phyloP scores from a whole-genome alignment of 2,113 vertebrate species.

The Plestiodon gilberti region DNA sequence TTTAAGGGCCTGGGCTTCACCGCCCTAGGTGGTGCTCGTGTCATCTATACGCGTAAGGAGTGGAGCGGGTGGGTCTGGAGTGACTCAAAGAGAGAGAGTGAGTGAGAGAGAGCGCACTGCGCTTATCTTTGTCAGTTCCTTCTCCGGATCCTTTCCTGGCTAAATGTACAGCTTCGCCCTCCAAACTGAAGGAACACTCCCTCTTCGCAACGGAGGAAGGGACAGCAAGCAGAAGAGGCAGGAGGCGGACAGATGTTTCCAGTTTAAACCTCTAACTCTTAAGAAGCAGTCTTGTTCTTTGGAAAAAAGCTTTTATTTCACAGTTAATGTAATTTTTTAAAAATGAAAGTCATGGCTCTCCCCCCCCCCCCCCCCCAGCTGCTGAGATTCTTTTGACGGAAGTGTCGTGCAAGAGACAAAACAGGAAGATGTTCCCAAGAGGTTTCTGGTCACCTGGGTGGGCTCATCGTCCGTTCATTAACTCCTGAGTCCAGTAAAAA shows the following conservation, averaged over 20 bases:
- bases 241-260: constrained; percentile 44
- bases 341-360: neutral
- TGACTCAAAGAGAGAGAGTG: neutral
- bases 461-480: neutral
- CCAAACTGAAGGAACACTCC: neutral
- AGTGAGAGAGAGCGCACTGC: neutral
- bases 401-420: neutral
- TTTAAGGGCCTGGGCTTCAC: neutral
- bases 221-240: constrained; percentile 18
- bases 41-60: neutral
- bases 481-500: neutral
- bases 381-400: fast-evolving
- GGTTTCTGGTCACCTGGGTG: neutral
- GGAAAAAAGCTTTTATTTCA: constrained; percentile 23
- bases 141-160: neutral
- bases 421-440: neutral
- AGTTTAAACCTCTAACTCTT: constrained; percentile 43
- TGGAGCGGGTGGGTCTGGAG: neutral
- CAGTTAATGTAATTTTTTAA: neutral
- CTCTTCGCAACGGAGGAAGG: neutral
- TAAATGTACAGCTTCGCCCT: neutral
- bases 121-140: no score
- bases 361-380: neutral
- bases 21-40: neutral
- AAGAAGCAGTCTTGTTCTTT: constrained; percentile 48